Percentiles rank a stretch among this genome's conserved stretches.
Evolutionary conservation across 2,113 vertebrate genomes (phyloP).

Genomic region (Campylorhamphus procurvoides): DNA sequence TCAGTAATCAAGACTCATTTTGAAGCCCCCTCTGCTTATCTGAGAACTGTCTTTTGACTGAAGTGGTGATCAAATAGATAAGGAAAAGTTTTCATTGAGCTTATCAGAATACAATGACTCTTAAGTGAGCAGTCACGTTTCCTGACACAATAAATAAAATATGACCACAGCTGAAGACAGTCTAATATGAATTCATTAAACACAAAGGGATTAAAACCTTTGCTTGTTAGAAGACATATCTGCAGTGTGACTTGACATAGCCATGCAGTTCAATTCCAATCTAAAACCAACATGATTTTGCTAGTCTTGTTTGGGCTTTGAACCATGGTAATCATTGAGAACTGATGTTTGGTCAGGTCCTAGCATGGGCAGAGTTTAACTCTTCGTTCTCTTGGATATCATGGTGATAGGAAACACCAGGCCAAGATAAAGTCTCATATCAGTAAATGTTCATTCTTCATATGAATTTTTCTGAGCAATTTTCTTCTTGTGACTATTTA

Average conservation of each 20-base stretch:
- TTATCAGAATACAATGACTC: background rate
- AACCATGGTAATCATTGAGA: background rate
- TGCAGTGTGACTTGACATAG: background rate
- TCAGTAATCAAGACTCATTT: background rate
- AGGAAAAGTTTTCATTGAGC: background rate
- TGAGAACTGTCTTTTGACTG: background rate
- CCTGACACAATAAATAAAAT: background rate
- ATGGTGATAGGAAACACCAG: background rate
- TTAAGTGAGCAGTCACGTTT: background rate
- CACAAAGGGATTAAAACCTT: background rate
- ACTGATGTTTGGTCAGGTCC: background rate
- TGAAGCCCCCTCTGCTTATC: background rate
- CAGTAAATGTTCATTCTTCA: background rate
- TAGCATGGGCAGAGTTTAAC: background rate
- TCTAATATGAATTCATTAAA: background rate
- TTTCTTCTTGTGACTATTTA: background rate
- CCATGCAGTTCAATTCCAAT: background rate
- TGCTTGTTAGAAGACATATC: background rate
- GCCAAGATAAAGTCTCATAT: background rate
- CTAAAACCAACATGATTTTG: background rate
- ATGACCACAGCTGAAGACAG: background rate
- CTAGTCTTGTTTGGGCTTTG: background rate
- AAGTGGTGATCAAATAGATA: background rate
- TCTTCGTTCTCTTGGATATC: background rate
- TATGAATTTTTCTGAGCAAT: background rate